Evolutionary conservation across 1,140 invertebrate species (phyloP), one percentile per base, ranked within the genome.

Genomic region (Carcinoscorpius rotundicauda): DNA sequence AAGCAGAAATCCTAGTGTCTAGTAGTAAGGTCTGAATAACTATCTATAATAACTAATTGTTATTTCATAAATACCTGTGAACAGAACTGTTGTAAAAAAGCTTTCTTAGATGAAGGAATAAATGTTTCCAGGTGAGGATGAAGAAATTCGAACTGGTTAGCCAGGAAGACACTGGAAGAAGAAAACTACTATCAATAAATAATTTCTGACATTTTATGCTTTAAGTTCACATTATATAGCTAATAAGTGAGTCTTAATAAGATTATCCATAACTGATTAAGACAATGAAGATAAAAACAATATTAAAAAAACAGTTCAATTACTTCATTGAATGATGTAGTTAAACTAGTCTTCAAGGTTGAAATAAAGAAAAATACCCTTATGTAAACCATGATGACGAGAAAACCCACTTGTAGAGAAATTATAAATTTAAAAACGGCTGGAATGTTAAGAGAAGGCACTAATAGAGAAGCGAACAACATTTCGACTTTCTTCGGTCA

Each of bases 71-170:
- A 50, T 59, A 69, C 68, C 63, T 69, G 68, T 73, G 82, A 77
- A 74, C 84, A 88, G 77, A 91, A 91, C 76, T 88, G 85, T 73
- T 89, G 84, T 61, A 87, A 76, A 68, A 86, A 82, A 67, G 85
- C 80, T 69, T 81, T 82, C 71, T 85, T 86, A 62, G 82, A 78
- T 11, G 71, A 73, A 1, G 68, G 67, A 51, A 72, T 71, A 4
- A 92, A 78, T 63, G 85, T 82, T 73, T 88, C 87, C 70, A 97
- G 80, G 75, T 94, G 91, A 6, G 85, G 83, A 67, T 87, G 86
- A 0, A 98, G 78, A 60, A 85, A 82, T 73, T 91, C 85, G 69
- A 92, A 88, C 76, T 97, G 94, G 70, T 87, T 85, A 3, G 88
- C 84, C 70, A 97, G 81, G 79, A 94, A 97, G 71, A 93, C 84